Evolutionary conservation across 2,113 vertebrate genomes (phyloP).

Genomic region (Sinosuthora webbiana): DNA sequence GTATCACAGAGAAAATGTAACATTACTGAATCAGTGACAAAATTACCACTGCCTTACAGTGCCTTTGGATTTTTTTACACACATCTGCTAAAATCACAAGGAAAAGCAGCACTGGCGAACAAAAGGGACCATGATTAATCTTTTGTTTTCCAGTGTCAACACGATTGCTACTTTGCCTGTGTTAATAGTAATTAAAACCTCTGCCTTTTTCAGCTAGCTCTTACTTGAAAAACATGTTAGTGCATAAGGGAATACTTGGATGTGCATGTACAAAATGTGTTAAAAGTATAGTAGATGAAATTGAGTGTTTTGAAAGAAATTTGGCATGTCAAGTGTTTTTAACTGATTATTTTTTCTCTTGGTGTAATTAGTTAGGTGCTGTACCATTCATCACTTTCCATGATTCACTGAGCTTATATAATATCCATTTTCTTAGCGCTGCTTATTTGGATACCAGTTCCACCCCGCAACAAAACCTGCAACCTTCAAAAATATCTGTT

Average conservation of each 20-base stretch:
- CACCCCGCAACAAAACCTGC: neutral
- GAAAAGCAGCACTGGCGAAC: neutral
- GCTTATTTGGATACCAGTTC: neutral
- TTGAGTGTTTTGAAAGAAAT: neutral
- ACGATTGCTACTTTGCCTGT: neutral
- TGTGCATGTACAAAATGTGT: neutral
- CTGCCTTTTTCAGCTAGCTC: neutral
- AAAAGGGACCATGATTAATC: neutral
- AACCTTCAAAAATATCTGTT: neutral
- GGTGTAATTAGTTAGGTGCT: neutral
- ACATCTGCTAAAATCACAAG: neutral
- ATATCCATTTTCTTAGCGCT: neutral
- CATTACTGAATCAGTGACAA: constrained; percentile 3
- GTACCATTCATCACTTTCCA: neutral
- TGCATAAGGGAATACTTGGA: neutral
- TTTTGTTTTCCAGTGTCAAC: neutral
- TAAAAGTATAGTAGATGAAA: neutral
- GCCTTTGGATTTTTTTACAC: neutral
- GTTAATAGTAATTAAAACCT: neutral
- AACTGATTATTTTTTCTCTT: neutral
- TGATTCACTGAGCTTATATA: constrained; percentile 28
- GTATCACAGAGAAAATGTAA: neutral
- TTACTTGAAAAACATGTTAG: neutral
- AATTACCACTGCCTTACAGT: neutral
- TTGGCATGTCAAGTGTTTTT: neutral